phyloP scores from a whole-genome alignment of 2,797 vertebrate genomes.

The Gymnocypris eckloni region DNA sequence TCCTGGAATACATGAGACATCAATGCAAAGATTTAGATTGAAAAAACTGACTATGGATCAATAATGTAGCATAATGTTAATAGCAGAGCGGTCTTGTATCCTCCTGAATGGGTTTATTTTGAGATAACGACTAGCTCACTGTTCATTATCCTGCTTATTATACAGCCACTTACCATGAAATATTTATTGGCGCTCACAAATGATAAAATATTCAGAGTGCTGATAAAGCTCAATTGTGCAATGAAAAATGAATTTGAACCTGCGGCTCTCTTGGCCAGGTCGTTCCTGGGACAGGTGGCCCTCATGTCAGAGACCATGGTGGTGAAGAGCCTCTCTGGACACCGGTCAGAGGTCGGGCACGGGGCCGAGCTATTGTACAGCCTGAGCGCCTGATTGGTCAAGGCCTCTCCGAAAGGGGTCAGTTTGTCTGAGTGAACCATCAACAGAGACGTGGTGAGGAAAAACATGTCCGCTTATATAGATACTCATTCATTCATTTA shows the following conservation, averaged over 20 bases:
- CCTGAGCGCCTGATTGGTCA: slow-evolving; percentile 66
- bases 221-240: slow-evolving; percentile 13
- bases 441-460: neutral
- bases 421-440: slow-evolving; percentile 71
- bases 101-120: slow-evolving; percentile 1
- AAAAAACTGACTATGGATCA: neutral
- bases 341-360: slow-evolving; percentile 74
- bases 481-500: neutral
- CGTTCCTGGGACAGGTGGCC: slow-evolving; percentile 76
- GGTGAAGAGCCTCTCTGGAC: slow-evolving; percentile 78
- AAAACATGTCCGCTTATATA: neutral
- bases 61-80: neutral
- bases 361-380: slow-evolving; percentile 68
- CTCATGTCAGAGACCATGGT: slow-evolving; percentile 82
- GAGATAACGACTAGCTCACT: neutral
- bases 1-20: slow-evolving; percentile 62
- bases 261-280: slow-evolving; percentile 76
- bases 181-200: neutral
- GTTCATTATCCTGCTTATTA: neutral
- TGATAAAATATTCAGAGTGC: neutral
- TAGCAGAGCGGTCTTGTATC: neutral
- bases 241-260: slow-evolving; percentile 62
- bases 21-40: slow-evolving; percentile 2
- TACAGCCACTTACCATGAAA: neutral
- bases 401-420: slow-evolving; percentile 66